Evolutionary conservation across 2,888 invertebrate species (phyloP).

Genomic region (Drosophila mayaguana): DNA sequence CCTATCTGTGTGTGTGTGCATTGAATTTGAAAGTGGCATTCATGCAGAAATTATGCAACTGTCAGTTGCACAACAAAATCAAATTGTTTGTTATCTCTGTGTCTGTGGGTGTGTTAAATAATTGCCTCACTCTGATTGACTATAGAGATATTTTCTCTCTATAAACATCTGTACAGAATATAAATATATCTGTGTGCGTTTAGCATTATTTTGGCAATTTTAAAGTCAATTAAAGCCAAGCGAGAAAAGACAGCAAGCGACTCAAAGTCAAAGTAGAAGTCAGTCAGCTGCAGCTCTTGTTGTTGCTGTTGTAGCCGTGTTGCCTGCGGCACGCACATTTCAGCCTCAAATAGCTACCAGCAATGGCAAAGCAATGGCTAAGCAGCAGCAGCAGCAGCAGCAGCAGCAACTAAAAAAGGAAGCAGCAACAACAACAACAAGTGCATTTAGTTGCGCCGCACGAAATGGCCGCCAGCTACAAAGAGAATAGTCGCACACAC

Average conservation of each 20-base stretch:
- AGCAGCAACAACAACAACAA: slow-evolving; percentile 55
- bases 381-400: slow-evolving; percentile 35
- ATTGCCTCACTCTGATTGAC: slow-evolving; percentile 48
- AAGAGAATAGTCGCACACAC: slow-evolving; percentile 37
- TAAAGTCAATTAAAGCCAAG: slow-evolving; percentile 49
- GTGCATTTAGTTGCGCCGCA: slow-evolving; percentile 76
- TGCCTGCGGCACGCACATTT: slow-evolving; percentile 55
- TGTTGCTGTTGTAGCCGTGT: slow-evolving; percentile 19
- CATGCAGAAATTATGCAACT: slow-evolving; percentile 77
- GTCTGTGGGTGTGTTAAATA: slow-evolving; percentile 38
- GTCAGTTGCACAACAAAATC: slow-evolving; percentile 79
- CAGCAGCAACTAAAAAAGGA: slow-evolving; percentile 42
- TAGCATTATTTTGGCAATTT: slow-evolving; percentile 27
- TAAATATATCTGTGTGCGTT: background rate
- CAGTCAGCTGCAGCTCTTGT: slow-evolving; percentile 47
- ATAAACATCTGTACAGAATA: background rate
- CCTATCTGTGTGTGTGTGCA: slow-evolving; percentile 51
- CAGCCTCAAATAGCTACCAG: slow-evolving; percentile 67
- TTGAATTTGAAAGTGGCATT: slow-evolving; percentile 67
- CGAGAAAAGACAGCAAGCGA: slow-evolving; percentile 19
- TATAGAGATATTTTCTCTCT: slow-evolving; percentile 16
- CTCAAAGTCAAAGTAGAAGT: slow-evolving; percentile 68
- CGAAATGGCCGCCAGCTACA: slow-evolving; percentile 56
- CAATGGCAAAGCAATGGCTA: slow-evolving; percentile 67
- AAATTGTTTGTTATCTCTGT: slow-evolving; percentile 53